Percentiles rank a stretch among this genome's conserved stretches.
phyloP scores from a whole-genome alignment of 2,888 invertebrate genomes.

The Meiosimyza decipiens region DNA sequence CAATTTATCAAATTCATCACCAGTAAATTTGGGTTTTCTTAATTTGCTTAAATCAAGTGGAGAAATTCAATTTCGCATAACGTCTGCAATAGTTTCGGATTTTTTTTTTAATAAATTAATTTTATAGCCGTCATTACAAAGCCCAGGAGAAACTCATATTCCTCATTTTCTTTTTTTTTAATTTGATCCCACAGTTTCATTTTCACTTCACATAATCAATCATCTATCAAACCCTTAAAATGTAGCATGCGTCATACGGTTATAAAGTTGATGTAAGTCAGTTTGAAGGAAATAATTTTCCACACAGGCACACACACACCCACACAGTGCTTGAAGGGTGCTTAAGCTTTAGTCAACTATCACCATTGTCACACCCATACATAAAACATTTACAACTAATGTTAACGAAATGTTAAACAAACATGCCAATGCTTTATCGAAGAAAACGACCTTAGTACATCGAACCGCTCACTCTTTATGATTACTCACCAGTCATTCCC shows the following conservation, averaged over 20 bases:
- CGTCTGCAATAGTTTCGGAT: not conserved
- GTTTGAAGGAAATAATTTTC: no score
- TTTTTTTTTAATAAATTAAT: no score
- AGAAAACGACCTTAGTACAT: not conserved
- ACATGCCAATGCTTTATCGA: not conserved
- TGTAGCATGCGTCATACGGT: no score
- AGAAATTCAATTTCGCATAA: not conserved
- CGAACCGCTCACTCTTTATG: not conserved
- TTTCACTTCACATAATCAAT: no score
- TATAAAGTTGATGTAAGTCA: no score
- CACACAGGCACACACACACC: no score
- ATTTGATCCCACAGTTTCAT: no score
- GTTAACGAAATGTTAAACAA: slow-evolving; percentile 16
- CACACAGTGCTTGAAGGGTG: not conserved
- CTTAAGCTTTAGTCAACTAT: slow-evolving; percentile 10
- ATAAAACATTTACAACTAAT: not conserved
- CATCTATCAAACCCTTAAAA: no score
- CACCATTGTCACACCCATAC: not conserved
- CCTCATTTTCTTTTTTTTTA: no score
- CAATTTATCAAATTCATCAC: slow-evolving; percentile 28
- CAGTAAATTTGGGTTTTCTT: not conserved
- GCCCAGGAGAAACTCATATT: no score
- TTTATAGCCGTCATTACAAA: no score
- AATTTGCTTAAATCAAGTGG: not conserved
- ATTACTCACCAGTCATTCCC: slow-evolving; percentile 72